A percentile compares a stretch with the other conserved stretches of the same genome.
phyloP scores from a whole-genome alignment of 2,113 vertebrate genomes.

The Pleuronectes platessa region DNA sequence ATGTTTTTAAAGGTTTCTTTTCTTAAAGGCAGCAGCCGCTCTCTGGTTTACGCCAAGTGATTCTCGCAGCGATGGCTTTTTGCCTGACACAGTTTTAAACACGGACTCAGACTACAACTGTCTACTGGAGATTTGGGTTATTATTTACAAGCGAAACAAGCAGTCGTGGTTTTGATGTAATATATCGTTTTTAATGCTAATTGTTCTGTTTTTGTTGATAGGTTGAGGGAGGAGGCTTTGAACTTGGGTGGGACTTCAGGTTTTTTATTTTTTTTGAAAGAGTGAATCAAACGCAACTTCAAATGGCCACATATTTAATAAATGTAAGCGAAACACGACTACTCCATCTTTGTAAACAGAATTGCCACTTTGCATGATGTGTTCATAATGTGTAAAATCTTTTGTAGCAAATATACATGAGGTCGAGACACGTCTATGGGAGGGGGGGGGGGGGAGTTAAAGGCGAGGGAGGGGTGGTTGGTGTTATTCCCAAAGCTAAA shows the following conservation, averaged over 20 bases:
- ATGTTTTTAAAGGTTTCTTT: constrained; percentile 74
- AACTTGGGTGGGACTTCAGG: constrained; percentile 58
- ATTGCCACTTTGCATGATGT: constrained; percentile 85
- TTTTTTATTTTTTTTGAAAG: constrained; percentile 57
- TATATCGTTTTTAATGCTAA: constrained; percentile 73
- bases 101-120: constrained; percentile 68
- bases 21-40: constrained; percentile 70
- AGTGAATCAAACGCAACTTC: constrained; percentile 61
- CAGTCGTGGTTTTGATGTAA: constrained; percentile 76
- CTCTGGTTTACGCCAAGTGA: constrained; percentile 61
- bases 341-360: constrained; percentile 83
- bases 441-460: constrained; percentile 22
- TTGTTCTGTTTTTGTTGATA: constrained; percentile 62
- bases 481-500: constrained; percentile 37
- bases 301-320: constrained; percentile 1
- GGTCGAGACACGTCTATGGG: constrained; percentile 55
- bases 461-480: constrained; percentile 26
- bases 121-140: constrained; percentile 73
- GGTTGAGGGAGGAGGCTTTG: constrained; percentile 51
- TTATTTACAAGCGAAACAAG: constrained; percentile 54
- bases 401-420: constrained; percentile 79
- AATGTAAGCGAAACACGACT: constrained; percentile 65
- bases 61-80: constrained; percentile 60
- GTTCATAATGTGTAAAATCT: constrained; percentile 82
- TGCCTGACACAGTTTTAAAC: constrained; percentile 61